Evolutionary conservation across 2,797 vertebrate genomes (phyloP).

Genomic region (Neomorphus geoffroyi): DNA sequence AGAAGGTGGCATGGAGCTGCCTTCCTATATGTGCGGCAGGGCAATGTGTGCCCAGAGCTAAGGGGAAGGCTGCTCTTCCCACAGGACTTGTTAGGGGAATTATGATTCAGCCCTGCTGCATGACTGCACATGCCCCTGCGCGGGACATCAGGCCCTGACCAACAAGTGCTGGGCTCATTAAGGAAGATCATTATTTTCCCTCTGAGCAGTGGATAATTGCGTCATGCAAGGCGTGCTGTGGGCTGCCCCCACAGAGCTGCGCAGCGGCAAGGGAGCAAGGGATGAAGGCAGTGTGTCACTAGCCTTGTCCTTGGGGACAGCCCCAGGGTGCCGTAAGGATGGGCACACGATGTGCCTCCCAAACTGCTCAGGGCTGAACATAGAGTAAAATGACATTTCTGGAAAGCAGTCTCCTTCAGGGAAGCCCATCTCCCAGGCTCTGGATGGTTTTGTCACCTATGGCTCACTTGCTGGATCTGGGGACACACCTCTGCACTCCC

Average conservation of each 20-base stretch:
- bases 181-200: conserved; percentile 1
- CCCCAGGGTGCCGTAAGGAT: background rate
- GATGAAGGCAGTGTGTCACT: background rate
- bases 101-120: background rate
- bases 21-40: background rate
- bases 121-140: background rate
- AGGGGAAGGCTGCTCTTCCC: background rate
- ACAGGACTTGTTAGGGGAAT: fast-evolving
- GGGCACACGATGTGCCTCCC: too few relatives aligned
- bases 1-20: fast-evolving
- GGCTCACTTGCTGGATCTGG: fast-evolving
- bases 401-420: background rate
- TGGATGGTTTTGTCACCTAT: background rate
- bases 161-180: background rate
- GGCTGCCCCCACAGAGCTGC: background rate
- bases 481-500: background rate
- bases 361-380: background rate
- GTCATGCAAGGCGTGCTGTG: fast-evolving
- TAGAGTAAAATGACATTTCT: background rate
- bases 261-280: fast-evolving
- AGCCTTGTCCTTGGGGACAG: background rate
- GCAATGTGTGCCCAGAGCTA: background rate
- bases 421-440: background rate
- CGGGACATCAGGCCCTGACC: background rate
- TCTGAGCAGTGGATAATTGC: background rate